Conservation (phyloP, 2,797 vertebrate species). For the Coendou prehensilis region DNA sequence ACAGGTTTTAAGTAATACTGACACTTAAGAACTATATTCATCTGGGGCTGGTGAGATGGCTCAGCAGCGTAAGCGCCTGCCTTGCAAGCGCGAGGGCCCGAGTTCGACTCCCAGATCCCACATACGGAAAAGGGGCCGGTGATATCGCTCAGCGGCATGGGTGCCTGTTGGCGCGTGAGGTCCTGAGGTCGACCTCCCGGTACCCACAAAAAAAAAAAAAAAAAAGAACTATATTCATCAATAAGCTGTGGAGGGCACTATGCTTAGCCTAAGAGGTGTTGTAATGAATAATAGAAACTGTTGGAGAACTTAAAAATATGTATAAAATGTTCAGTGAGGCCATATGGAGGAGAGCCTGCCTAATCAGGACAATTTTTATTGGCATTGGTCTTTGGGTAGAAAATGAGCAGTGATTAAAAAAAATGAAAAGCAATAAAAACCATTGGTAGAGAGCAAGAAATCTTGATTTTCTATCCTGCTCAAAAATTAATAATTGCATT, state of each 20-base stretch:
- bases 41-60: too few relatives aligned
- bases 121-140: too few relatives aligned
- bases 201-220: too few relatives aligned
- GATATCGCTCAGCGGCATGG: too few relatives aligned
- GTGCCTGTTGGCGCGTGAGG: too few relatives aligned
- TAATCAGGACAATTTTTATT: neutral
- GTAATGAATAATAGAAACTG: neutral
- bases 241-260: neutral
- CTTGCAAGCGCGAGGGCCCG: too few relatives aligned
- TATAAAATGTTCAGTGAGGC: neutral
- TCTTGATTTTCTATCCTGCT: neutral
- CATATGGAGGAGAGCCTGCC: neutral
- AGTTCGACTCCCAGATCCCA: too few relatives aligned
- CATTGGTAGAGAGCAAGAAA: neutral
- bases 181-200: too few relatives aligned
- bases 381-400: neutral
- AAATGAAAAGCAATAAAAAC: neutral
- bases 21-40: neutral
- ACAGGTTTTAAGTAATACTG: neutral
- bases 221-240: neutral
- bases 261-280: neutral
- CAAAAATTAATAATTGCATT: neutral
- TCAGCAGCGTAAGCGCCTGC: too few relatives aligned
- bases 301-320: neutral
- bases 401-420: neutral